These are phyloP conservation scores for Plebejus argus DNA, from an alignment of 2,888 invertebrate genomes.

Conservation along the genomic window DNA sequence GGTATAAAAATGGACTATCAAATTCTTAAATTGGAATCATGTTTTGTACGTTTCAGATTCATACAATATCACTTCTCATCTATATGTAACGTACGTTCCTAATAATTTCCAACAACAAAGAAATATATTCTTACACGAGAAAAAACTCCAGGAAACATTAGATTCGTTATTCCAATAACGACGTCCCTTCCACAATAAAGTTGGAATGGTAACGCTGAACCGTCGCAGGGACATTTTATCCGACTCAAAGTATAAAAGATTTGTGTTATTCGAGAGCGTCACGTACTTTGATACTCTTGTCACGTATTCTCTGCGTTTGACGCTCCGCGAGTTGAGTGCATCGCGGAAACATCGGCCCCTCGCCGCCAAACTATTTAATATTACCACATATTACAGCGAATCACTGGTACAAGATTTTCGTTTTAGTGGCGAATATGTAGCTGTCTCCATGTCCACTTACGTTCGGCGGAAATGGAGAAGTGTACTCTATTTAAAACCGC, in stretches of 20 bases:
- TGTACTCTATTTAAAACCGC: not conserved
- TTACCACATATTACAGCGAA: slow-evolving; percentile 5
- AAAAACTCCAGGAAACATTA: not conserved
- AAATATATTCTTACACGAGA: not conserved
- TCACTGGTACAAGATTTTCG: slow-evolving; percentile 24
- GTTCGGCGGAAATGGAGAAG: slow-evolving; percentile 3
- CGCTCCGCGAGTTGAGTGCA: slow-evolving; percentile 26
- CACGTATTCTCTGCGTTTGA: slow-evolving; percentile 27
- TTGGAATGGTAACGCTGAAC: not conserved
- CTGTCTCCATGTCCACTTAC: slow-evolving; percentile 18
- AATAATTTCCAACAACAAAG: not conserved
- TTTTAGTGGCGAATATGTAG: slow-evolving; percentile 16
- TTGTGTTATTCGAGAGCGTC: slow-evolving; percentile 28
- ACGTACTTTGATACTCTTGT: slow-evolving; percentile 22
- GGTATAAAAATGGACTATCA: not conserved
- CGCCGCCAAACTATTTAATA: slow-evolving; percentile 14
- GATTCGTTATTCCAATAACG: slow-evolving; percentile 18
- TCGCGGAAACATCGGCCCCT: slow-evolving; percentile 13
- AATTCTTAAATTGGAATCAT: not conserved
- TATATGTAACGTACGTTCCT: not conserved
- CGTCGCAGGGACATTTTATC: slow-evolving; percentile 24
- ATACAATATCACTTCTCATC: not conserved
- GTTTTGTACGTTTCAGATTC: not conserved
- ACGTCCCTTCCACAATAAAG: slow-evolving; percentile 18
- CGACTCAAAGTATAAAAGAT: slow-evolving; percentile 30